A percentile compares a stretch with the other conserved stretches of the same genome.
These are phyloP conservation scores for Bombus confusus DNA, from an alignment of 1,140 invertebrate species.

Conservation along the genomic window DNA sequence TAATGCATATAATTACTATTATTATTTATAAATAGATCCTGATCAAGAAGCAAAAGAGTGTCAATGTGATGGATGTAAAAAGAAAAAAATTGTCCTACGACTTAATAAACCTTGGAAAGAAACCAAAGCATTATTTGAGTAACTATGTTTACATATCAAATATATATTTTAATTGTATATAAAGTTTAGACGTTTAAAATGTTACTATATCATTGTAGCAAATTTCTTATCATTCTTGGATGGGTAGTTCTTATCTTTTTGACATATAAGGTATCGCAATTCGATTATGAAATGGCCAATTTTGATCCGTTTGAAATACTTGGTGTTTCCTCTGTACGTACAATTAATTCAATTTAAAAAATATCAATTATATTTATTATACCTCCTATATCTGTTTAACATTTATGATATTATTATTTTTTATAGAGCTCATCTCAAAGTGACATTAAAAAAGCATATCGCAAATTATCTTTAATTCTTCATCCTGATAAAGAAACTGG, in stretches of 20 bases:
- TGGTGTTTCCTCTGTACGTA: conserved; percentile 90
- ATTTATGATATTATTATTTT: conserved; percentile 47
- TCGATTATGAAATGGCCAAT: conserved; percentile 98
- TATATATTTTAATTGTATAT: conserved; percentile 23
- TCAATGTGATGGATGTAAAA: conserved; percentile 93
- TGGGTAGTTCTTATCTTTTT: conserved; percentile 94
- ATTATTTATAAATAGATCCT: conserved; percentile 84
- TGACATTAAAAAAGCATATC: conserved; percentile 98
- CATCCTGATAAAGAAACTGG: conserved; percentile 99
- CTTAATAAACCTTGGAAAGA: conserved; percentile 93
- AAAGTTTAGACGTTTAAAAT: conserved; percentile 6
- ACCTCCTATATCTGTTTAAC: neutral
- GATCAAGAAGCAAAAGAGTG: conserved; percentile 89
- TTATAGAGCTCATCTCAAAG: conserved; percentile 90
- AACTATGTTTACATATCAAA: conserved; percentile 57
- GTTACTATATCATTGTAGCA: conserved; percentile 81
- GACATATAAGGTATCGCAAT: conserved; percentile 98
- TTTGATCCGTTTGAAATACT: conserved; percentile 99
- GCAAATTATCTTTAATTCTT: conserved; percentile 94
- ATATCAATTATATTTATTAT: neutral
- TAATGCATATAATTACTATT: conserved; percentile 8
- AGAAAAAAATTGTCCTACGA: conserved; percentile 92
- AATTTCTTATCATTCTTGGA: conserved; percentile 89
- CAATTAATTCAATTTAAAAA: conserved; percentile 15
- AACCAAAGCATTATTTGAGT: conserved; percentile 86